Evolutionary conservation across 2,888 invertebrate species (phyloP), one percentile per base, ranked within the genome.

Genomic region (Bedellia somnulentella): DNA sequence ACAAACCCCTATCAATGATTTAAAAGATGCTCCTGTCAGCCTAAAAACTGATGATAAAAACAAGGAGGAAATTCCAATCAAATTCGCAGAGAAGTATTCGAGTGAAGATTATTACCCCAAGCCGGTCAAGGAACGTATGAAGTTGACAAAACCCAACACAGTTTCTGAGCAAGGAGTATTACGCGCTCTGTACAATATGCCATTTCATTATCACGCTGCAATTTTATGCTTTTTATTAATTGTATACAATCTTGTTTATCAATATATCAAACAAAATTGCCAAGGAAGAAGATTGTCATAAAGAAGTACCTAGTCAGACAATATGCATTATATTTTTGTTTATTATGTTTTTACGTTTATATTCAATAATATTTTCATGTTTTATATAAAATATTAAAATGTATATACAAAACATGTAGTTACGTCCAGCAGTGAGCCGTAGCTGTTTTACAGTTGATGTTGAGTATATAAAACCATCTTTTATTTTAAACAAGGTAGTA

Each of bases 231-330:
- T 73, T 46, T 48, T 76, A 44, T 60, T 77, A 54, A 71, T 77
- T 60, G 57, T 73, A 58, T 77, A 76, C 61, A 77, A 77, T 55
- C 58, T 77, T 45, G 47, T 68, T 43, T 66, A 64, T 57, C 76
- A 75, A 47, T 70, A 76, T 43, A 56, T 68, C 52, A 75, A 75
- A 52, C 59, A 70, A 52, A 64, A 68, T 46, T 62, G 57, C 54
- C 52, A 61, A 42, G 51, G 46, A 37, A 57, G 49, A 46, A 49
- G 44, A n/a, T n/a, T n/a, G n/a, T n/a, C n/a, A n/a, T n/a, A n/a
- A n/a, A n/a, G n/a, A n/a, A n/a, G n/a, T n/a, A n/a, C n/a, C n/a
- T n/a, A n/a, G n/a, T n/a, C n/a, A n/a, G n/a, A n/a, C n/a, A n/a
- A n/a, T n/a, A n/a, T n/a, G n/a, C n/a, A n/a, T n/a, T n/a, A n/a